Evolutionary conservation across 2,888 invertebrate genomes (phyloP).

Genomic region (Clusia tigrina): DNA sequence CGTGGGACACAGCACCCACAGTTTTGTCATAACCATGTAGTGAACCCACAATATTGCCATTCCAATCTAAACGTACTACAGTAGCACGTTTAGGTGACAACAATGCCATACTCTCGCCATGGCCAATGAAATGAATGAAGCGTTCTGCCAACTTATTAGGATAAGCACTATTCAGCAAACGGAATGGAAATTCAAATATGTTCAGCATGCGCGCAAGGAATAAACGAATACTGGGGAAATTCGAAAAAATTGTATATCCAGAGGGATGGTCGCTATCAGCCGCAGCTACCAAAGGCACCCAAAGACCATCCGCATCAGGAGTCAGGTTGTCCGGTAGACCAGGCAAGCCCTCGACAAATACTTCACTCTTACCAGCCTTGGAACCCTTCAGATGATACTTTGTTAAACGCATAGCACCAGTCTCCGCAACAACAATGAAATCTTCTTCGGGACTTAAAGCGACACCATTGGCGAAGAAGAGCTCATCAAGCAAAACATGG

Average conservation of each 20-base stretch:
- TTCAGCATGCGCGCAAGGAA: slow-evolving; percentile 70
- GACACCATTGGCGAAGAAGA: slow-evolving; percentile 91
- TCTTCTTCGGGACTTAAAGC: slow-evolving; percentile 81
- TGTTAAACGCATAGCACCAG: slow-evolving; percentile 70
- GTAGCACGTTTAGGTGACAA: slow-evolving; percentile 66
- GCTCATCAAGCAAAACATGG: slow-evolving; percentile 75
- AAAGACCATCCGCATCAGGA: slow-evolving; percentile 74
- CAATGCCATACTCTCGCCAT: slow-evolving; percentile 66
- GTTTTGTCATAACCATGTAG: slow-evolving; percentile 71
- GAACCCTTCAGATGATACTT: slow-evolving; percentile 83
- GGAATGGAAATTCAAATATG: slow-evolving; percentile 72
- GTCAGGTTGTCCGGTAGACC: slow-evolving; percentile 65
- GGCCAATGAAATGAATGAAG: slow-evolving; percentile 73
- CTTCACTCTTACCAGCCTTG: slow-evolving; percentile 79
- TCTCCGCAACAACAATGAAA: slow-evolving; percentile 83
- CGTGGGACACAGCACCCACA: slow-evolving; percentile 70
- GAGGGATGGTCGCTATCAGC: slow-evolving; percentile 70
- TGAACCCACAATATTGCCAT: slow-evolving; percentile 76
- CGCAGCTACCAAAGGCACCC: slow-evolving; percentile 70
- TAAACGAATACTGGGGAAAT: slow-evolving; percentile 73
- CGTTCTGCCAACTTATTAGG: slow-evolving; percentile 73
- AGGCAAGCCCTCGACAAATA: slow-evolving; percentile 83
- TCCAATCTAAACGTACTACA: slow-evolving; percentile 73
- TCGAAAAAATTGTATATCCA: slow-evolving; percentile 67
- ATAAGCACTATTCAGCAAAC: slow-evolving; percentile 70